A percentile compares a stretch with the other conserved stretches of the same genome.
Evolutionary conservation across 2,113 vertebrate species (phyloP).

Genomic region (Chaenogobius annularis): DNA sequence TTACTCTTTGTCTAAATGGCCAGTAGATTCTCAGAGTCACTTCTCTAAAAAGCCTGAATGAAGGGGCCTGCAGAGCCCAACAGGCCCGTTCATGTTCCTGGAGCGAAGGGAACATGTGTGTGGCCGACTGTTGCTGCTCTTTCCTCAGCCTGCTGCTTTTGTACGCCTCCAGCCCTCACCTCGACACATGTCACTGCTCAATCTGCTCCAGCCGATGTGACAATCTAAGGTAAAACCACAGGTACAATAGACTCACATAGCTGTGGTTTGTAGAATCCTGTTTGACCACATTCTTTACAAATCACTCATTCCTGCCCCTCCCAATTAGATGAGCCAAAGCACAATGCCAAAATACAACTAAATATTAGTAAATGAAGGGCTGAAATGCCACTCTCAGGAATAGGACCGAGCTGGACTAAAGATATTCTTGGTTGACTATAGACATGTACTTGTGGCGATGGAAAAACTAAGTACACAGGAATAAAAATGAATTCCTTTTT

Average conservation of each 20-base stretch:
- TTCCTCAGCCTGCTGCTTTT: slow-evolving; percentile 30
- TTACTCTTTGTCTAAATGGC: slow-evolving; percentile 52
- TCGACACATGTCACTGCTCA: slow-evolving; percentile 48
- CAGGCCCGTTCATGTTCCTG: slow-evolving; percentile 45
- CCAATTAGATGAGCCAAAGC: slow-evolving; percentile 48
- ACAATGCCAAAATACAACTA: slow-evolving; percentile 18
- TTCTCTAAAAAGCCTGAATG: slow-evolving; percentile 43
- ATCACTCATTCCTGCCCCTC: slow-evolving; percentile 12
- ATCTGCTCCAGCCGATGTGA: slow-evolving; percentile 53
- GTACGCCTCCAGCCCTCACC: slow-evolving; percentile 16
- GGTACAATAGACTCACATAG: slow-evolving; percentile 3
- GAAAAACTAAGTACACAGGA: too few species aligned
- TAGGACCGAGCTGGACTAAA: too few species aligned
- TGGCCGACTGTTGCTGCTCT: slow-evolving; percentile 27
- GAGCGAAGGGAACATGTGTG: slow-evolving; percentile 42
- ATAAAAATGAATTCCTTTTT: too few species aligned
- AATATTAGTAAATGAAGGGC: slow-evolving; percentile 43
- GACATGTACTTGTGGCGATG: too few species aligned
- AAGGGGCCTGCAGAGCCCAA: slow-evolving; percentile 28
- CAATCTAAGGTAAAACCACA: slow-evolving; percentile 14
- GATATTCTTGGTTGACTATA: too few species aligned
- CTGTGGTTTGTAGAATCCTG: slow-evolving; percentile 8
- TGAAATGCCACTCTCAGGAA: slow-evolving; percentile 15
- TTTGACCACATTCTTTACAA: slow-evolving; percentile 27
- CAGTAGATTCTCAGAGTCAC: slow-evolving; percentile 56